Conservation (phyloP, 2,113 vertebrate species). For the Macquaria ambigua region DNA sequence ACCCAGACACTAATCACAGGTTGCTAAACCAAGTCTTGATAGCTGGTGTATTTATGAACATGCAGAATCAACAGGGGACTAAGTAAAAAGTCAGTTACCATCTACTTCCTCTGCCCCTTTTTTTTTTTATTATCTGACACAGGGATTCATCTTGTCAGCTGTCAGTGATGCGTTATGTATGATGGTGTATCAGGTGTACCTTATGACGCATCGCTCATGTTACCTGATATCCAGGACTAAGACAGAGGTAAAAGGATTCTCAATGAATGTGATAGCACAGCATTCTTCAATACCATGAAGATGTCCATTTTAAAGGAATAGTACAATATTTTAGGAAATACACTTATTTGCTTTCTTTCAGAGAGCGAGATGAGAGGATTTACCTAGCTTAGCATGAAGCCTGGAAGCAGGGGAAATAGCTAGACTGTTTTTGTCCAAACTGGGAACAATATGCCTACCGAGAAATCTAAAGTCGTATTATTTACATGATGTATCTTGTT, state of each 20-base stretch:
- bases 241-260: neutral
- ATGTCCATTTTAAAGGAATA: neutral
- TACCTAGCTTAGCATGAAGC: neutral
- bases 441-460: neutral
- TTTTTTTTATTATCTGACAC: neutral
- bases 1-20: constrained; percentile 66
- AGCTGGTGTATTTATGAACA: constrained; percentile 58
- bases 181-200: constrained; percentile 13
- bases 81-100: constrained; percentile 34
- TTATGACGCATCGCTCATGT: neutral
- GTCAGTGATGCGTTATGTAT: neutral
- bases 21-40: constrained; percentile 60
- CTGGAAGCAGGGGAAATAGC: neutral
- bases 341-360: neutral
- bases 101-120: constrained; percentile 15
- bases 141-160: constrained; percentile 20
- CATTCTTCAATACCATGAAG: neutral
- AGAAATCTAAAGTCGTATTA: too few species aligned
- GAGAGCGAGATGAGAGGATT: neutral
- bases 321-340: neutral
- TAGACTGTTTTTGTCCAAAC: neutral
- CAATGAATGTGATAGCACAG: neutral
- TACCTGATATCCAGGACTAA: neutral
- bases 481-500: too few species aligned
- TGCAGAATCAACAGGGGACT: constrained; percentile 48